Evolutionary conservation across 2,113 vertebrate genomes (phyloP).

Genomic region (Astur gentilis): DNA sequence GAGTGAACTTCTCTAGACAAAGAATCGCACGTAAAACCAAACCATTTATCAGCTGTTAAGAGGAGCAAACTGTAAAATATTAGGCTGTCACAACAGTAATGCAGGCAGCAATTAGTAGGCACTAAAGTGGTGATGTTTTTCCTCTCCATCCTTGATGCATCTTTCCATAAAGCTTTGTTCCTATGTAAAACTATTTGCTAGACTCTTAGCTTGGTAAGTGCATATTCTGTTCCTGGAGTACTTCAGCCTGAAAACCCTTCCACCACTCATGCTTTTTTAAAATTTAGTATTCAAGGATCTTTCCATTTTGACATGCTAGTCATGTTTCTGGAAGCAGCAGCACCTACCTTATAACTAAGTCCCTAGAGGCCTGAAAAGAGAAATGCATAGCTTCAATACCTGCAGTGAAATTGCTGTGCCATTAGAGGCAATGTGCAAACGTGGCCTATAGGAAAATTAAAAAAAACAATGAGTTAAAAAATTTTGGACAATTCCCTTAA

Average conservation of each 20-base stretch:
- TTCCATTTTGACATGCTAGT: neutral
- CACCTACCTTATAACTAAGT: neutral
- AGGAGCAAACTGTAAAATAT: neutral
- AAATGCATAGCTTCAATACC: neutral
- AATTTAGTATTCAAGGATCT: neutral
- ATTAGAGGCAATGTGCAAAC: neutral
- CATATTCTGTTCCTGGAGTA: neutral
- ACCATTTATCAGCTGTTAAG: neutral
- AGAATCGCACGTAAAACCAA: neutral
- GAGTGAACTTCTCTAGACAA: neutral
- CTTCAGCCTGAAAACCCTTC: neutral
- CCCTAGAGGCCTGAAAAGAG: neutral
- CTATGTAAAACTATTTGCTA: neutral
- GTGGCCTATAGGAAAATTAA: neutral
- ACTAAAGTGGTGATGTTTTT: neutral
- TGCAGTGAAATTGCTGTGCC: neutral
- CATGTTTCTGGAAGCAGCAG: neutral
- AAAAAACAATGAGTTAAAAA: neutral
- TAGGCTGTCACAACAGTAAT: neutral
- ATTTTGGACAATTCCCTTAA: neutral
- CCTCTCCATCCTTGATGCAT: neutral
- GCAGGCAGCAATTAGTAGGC: neutral
- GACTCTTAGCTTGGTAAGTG: neutral
- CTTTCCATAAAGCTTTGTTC: neutral
- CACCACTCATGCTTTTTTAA: neutral